Evolutionary conservation across 2,888 invertebrate species (phyloP), one percentile per base, ranked within the genome.

Genomic region (Drepanosiphum platanoidis): DNA sequence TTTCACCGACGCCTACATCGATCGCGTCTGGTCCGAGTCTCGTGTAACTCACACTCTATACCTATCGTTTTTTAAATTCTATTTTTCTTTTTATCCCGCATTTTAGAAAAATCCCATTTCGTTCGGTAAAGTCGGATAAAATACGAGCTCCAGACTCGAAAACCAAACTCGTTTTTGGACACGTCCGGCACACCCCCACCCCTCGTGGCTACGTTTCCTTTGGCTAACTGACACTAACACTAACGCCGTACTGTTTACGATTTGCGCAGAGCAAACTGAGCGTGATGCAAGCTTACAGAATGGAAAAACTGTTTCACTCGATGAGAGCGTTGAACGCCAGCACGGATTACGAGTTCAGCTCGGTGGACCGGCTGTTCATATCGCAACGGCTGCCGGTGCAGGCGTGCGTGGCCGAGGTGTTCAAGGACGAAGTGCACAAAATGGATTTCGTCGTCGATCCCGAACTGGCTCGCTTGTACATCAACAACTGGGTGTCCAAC

Each of bases 291-390:
- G 94, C 93, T 4, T 96, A 95, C 90, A 92, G 93, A 87, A 90
- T 93, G 87, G 95, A 96, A 90, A 94, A 93, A 89, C 90, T 91
- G n/a, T 89, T 91, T 5, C 92, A 93, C 11, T 88, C 89, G 87
- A 87, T 89, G 82, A 91, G 92, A 87, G 90, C 92, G 86, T 68
- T 86, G 15, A 90, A 89, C 77, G 90, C 91, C 87, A 91, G 93
- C 22, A 91, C 91, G 3, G 92, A 92, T 87, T 93, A 95, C 88
- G 94, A 95, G 89, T 94, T 95, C 89, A 92, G 91, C 7, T 93
- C 93, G 86, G 95, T 95, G 36, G 96, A 96, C 90, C 93, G 93
- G 87, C 91, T 96, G 87, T 96, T 94, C 90, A 93, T 95, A 5
- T 92, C 93, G 80, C 89, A 91, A 4, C 89, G 90, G 3, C 90